Conservation (phyloP, 2,797 vertebrate species). For the Epinephelus malabaricus region DNA sequence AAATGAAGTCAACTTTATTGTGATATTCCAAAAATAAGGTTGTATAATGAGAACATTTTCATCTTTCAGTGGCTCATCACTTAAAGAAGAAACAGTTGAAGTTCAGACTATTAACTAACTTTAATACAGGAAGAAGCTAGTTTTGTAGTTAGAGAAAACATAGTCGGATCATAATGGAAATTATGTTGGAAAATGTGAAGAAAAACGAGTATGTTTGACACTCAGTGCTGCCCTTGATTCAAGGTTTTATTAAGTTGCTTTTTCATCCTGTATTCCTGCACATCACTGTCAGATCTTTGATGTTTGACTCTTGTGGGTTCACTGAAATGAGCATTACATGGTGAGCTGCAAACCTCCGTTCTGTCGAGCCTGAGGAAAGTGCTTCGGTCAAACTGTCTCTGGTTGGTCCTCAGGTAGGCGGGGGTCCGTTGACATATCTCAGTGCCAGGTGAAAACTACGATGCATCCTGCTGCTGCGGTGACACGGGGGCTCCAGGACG, state of each 20-base stretch:
- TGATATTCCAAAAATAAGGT: background rate
- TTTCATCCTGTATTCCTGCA: background rate
- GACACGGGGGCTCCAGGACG: conserved; percentile 67
- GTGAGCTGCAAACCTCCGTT: background rate
- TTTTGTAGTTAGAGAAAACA: too few relatives aligned
- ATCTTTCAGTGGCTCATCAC: background rate
- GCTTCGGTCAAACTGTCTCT: background rate
- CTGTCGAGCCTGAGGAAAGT: background rate
- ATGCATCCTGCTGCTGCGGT: conserved; percentile 61
- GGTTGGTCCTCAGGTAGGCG: conserved; percentile 83
- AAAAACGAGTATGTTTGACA: background rate
- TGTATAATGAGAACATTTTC: background rate
- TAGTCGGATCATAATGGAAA: background rate
- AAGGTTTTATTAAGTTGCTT: background rate
- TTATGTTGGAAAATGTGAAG: background rate
- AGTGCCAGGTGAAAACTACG: conserved; percentile 83
- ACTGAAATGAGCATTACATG: background rate
- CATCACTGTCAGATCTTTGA: background rate
- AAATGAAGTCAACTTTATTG: too few relatives aligned
- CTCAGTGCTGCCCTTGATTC: background rate
- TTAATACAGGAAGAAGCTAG: background rate
- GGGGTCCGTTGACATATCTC: conserved; percentile 89
- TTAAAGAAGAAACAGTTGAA: too few relatives aligned
- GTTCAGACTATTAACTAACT: too few relatives aligned
- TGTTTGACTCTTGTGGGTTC: background rate